Evolutionary conservation across 2,888 invertebrate species (phyloP), one percentile per base, ranked within the genome.

Genomic region (Isoperla grammatica): DNA sequence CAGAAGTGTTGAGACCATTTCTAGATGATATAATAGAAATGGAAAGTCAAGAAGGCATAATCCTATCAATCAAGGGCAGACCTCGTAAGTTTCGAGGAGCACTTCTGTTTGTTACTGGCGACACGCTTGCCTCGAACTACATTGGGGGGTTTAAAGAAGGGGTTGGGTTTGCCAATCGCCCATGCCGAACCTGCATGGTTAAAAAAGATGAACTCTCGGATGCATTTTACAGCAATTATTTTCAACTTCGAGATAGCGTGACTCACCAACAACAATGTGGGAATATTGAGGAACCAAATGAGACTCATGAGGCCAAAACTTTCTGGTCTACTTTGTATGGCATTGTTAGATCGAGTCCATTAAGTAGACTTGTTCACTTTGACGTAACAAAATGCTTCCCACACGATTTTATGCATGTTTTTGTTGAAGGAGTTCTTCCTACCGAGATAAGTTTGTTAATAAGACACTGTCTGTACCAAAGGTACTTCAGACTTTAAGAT

Each of bases 401-500:
- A 2, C 48, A 48, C 3, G 48, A 48, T 20, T 6, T 48, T 2
- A 48, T 48, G 48, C 48, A 48, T 22, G 22, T 48, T 9, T n/a
- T 48, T 6, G 22, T 22, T 12, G 48, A 48, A 11, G 48, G 48
- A 12, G 48, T 48, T 12, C 48, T 48, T 11, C 22, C 19, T 6
- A 8, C 22, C 2, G 48, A 48, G 22, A 12, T 20, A 11, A 2
- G 22, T 64, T 67, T 59, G 19, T 60, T 11, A 60, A 64, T 39
- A 9, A 42, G 23, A n/a, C 59, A 20, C 22, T 67, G 9, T 65
- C 9, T 48, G 1, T 5, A 20, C 2, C 19, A 23, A n/a, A 48
- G 13, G 11, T 19, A 20, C 22, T 19, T 68, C 48, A 63, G 61
- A 17, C 6, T 66, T n/a, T 59, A 66, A 13, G 60, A 67, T 19